Base-by-base conservation (phyloP, 2,888 invertebrate species). In the Notodonta dromedarius region DNA sequence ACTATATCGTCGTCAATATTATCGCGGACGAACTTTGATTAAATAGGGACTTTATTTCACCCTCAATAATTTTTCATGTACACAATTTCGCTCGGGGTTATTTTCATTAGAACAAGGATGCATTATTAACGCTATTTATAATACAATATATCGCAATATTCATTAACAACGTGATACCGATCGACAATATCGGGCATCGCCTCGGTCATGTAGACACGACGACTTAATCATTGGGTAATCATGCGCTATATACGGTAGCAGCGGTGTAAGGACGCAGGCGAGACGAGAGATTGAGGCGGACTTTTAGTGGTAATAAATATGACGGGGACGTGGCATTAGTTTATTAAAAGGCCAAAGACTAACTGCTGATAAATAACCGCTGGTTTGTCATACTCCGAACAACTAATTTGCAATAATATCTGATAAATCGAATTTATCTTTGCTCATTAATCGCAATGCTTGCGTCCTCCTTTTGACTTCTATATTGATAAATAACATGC, bases 121-220 rank as follows among this genome's bases (percentile, higher is more conserved):
- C 12, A 24, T 44, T 44, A 56, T 24, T 56, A 56, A 16, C 12
- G 12, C 16, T 56, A 24, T 44, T 44, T 24, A 56, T 56, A 44
- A 13, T 13, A 11, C 5, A 44, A 12, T 44, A 24, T 24, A 56
- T 55, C 50, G 13, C 40, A 42, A 42, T 57, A 56, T 46, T 48
- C 5, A 57, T 58, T 59, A 55, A 48, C 57, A 55, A 51, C 48
- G 24, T 24, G 42, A 50, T 63, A 63, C 32, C 24, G 53, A 61
- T 58, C 14, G 44, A 13, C 40, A 60, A 48, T 67, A 62, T 62
- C 51, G 44, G 53, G 12, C 24, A 63, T 64, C 53, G 56, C 65
- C 62, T 70, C 70, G 65, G 63, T 70, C 58, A 40, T 14, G 24
- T 13, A 54, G 50, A 64, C 48, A 66, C 57, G 46, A 65, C 59